A percentile compares a stretch with the other conserved stretches of the same genome.
phyloP scores from a whole-genome alignment of 2,113 vertebrate species.

The Petromus typicus region DNA sequence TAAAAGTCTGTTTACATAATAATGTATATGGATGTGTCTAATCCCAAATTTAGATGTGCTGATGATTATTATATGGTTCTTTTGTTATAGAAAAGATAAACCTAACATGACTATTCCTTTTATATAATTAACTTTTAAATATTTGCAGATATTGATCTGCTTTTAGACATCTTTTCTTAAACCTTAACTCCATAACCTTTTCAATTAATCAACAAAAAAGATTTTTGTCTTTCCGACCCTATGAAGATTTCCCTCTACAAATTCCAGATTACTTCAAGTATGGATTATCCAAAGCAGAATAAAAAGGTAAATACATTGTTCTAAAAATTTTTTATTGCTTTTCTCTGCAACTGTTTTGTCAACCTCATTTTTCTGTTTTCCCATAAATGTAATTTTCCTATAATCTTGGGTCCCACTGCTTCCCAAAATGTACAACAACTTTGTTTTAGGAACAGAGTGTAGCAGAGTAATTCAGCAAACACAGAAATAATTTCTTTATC shows the following conservation, averaged over 20 bases:
- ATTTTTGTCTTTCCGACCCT: background rate
- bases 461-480: conserved; percentile 6
- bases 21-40: background rate
- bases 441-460: conserved; percentile 23
- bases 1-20: background rate
- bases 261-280: background rate
- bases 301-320: conserved; percentile 6
- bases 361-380: conserved; percentile 18
- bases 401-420: background rate
- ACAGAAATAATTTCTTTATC: conserved; percentile 43
- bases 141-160: background rate
- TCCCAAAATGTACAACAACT: background rate
- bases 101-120: background rate
- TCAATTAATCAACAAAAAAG: background rate
- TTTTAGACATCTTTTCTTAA: background rate
- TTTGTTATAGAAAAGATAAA: background rate
- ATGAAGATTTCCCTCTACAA: background rate
- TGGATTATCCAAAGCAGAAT: background rate
- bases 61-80: background rate
- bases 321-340: conserved; percentile 7
- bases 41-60: background rate
- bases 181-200: background rate
- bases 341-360: conserved; percentile 26
- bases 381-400: conserved; percentile 1
- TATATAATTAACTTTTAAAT: background rate